Conservation (phyloP, 2,113 vertebrate species). For the Syngnathus scovelli region DNA sequence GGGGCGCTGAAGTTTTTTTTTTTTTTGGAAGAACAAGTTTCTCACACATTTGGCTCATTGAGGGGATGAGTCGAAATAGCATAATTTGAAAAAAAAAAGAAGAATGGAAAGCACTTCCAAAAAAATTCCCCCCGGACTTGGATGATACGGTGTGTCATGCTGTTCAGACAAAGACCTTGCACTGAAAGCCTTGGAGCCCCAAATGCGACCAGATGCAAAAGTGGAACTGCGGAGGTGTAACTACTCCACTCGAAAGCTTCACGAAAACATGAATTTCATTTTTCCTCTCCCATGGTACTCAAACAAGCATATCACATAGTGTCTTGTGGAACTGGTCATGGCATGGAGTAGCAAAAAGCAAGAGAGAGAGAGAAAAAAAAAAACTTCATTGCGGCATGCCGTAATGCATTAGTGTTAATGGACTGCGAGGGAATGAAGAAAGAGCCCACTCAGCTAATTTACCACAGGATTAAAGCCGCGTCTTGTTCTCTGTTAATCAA, state of each 20-base stretch:
- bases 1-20: constrained; percentile 49
- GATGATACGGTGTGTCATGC: constrained; percentile 96
- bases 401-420: constrained; percentile 31
- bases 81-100: constrained; percentile 13
- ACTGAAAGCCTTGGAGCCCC: constrained; percentile 40
- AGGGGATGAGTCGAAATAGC: constrained; percentile 15
- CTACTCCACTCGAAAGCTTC: constrained; percentile 48
- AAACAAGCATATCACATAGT: background rate
- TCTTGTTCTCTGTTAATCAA: constrained; percentile 24
- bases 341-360: constrained; percentile 49
- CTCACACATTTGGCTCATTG: constrained; percentile 15
- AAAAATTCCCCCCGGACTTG: constrained; percentile 57
- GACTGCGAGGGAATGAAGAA: constrained; percentile 42
- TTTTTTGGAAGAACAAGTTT: constrained; percentile 57
- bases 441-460: constrained; percentile 26
- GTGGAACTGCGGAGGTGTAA: constrained; percentile 10
- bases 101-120: constrained; percentile 64
- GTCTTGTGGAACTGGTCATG: background rate
- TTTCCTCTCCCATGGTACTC: background rate
- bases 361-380: background rate
- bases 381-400: constrained; percentile 35
- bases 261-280: constrained; percentile 27
- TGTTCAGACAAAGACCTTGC: constrained; percentile 75
- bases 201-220: constrained; percentile 47
- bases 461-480: constrained; percentile 18